These are phyloP conservation scores for Pachydiplax longipennis DNA, from an alignment of 2,888 invertebrate species.

Conservation along the genomic window DNA sequence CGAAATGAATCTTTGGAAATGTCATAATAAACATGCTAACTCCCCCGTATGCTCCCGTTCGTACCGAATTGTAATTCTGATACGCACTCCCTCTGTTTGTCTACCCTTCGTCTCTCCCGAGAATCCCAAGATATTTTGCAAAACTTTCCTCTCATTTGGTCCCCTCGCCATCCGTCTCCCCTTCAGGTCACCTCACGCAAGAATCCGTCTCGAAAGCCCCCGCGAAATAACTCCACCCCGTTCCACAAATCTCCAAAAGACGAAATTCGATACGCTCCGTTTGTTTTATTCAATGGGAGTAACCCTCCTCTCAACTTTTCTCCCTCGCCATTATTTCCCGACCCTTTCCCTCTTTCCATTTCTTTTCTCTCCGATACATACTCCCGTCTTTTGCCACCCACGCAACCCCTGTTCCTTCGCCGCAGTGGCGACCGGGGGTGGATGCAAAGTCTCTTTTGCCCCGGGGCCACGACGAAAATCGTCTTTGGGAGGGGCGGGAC, in stretches of 20 bases:
- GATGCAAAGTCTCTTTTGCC: conserved; percentile 24
- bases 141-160: not conserved
- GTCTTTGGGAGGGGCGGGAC: not conserved
- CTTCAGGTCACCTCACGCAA: not conserved
- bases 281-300: conserved; percentile 41
- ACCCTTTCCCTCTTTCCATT: not conserved
- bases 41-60: not conserved
- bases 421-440: not conserved
- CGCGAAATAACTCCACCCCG: too few species aligned
- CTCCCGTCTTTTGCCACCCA: not conserved
- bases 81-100: not conserved
- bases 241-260: conserved; percentile 19
- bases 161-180: not conserved
- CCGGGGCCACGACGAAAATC: conserved; percentile 28
- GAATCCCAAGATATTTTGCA: not conserved
- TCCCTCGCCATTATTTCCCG: not conserved
- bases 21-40: too few species aligned
- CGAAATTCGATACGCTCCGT: conserved; percentile 43
- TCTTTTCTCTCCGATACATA: not conserved
- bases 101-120: not conserved
- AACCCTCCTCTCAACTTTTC: not conserved
- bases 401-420: not conserved
- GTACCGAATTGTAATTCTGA: not conserved
- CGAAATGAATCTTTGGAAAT: too few species aligned
- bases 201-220: too few species aligned